These are phyloP conservation scores for Drosophila teissieri DNA, from an alignment of 1,140 invertebrate genomes.

Conservation along the genomic window DNA sequence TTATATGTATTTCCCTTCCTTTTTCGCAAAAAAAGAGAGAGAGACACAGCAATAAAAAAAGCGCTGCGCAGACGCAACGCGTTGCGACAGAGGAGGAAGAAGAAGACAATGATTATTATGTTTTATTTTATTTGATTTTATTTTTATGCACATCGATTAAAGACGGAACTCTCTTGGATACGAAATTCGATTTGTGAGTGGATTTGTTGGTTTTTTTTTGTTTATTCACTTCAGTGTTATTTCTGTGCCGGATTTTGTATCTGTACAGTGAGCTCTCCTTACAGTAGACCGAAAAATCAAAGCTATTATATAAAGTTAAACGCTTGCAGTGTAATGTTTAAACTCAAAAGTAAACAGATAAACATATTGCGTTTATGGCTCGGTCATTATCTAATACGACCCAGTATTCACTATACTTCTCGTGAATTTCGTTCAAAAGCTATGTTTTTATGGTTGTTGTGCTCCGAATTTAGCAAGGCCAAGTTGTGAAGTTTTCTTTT, in stretches of 20 bases:
- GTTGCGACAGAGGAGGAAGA: slow-evolving; percentile 41
- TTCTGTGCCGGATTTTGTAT: slow-evolving; percentile 32
- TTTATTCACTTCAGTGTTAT: not conserved
- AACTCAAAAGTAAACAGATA: too few relatives aligned
- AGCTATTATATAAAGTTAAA: too few relatives aligned
- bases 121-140: slow-evolving; percentile 35
- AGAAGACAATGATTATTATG: slow-evolving; percentile 27
- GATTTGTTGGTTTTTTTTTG: not conserved
- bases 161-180: slow-evolving; percentile 27
- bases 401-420: slow-evolving; percentile 2
- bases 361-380: too few relatives aligned
- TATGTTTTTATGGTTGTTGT: slow-evolving; percentile 68
- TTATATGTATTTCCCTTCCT: slow-evolving; percentile 8
- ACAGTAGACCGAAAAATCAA: not conserved
- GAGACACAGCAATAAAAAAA: slow-evolving; percentile 18
- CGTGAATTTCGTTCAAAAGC: slow-evolving; percentile 8
- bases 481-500: slow-evolving; percentile 81
- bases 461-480: slow-evolving; percentile 81
- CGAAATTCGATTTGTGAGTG: slow-evolving; percentile 22
- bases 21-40: slow-evolving; percentile 6
- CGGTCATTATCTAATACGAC: not conserved
- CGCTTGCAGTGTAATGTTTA: too few relatives aligned
- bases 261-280: not conserved
- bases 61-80: slow-evolving; percentile 51
- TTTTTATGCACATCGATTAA: slow-evolving; percentile 26